Base-by-base conservation (phyloP, 37 sponge, comb jelly and placozoan species). In the Halisarca cf. caerulea region DNA sequence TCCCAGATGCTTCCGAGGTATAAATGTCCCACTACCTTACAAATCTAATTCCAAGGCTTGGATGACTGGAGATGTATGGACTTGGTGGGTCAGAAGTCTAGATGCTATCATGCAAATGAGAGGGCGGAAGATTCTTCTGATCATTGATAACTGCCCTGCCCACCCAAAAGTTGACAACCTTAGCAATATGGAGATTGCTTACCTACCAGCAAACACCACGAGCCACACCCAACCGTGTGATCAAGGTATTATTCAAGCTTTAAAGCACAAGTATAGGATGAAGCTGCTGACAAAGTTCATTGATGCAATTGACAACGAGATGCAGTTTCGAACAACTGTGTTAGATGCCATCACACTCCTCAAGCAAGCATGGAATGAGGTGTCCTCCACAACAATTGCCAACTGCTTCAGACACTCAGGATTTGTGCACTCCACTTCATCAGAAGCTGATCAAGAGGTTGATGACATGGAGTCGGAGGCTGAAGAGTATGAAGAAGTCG, bases 1-100 rank as follows among this genome's bases (percentile, higher is more conserved):
- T 28, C 82, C 82, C 4, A 81, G 82, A 33, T 81, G 82, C 59
- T 81, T 61, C 64, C 62, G 61, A 60, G 64, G 82, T 81, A 64
- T 81, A 32, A 57, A 61, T 17, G 17, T 64, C 18, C 82, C 82
- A 2, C 41, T 81, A n/a, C 36, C 62, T 14, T 81, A 81, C 82
- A 32, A 61, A 11, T 37, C 82, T 9, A 61, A 81, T 59, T 32
- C 32, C 32, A 81, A 81, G 36, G 79, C 41, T 3, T 81, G 82
- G 82, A 81, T 81, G 82, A 57, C 42, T 37, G 62, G 64, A 59
- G 38, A 8, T 9, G 5, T 58, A 24, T 58, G 36, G 32, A 58
- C 33, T 30, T 61, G n/a, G 37, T 57, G 82, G 59, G 6, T 57
- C 33, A 81, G 61, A 64, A 34, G 24, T 8, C 18, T 71, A 34